Evolutionary conservation across 2,797 vertebrate species (phyloP), one percentile per base, ranked within the genome.

Genomic region (Gobionotothen gibberifrons): DNA sequence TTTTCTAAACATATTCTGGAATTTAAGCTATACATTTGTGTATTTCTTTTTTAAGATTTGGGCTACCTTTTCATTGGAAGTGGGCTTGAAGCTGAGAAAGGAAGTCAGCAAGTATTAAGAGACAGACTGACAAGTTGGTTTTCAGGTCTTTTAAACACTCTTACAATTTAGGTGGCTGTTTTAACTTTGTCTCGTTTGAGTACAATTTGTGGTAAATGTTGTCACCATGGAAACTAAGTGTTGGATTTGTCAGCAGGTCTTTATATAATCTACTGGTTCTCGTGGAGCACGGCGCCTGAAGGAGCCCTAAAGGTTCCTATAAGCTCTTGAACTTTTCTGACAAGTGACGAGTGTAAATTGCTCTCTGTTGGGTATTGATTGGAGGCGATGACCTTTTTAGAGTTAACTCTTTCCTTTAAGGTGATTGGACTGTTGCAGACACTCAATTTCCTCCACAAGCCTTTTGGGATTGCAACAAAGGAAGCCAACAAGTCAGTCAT

Each of bases 281-380:
- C 21, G 46, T 0, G 1, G 54, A 19, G 12, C 60, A 5, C 39
- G 22, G 17, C 39, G n/a, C 32, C 26, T 26, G 16, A 47, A 36
- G 49, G 12, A 76, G n/a, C 52, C 69, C 26, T 15, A 0, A 39
- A 57, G 53, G 36, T 47, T 72, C 54, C 72, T 0, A 36, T 36
- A 21, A 71, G 62, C 55, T 44, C 59, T 14, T 49, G 21, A 39
- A 44, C 59, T 51, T 63, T 39, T 29, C 17, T 8, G 9, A 56
- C 14, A 32, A 58, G 40, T 59, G 70, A 32, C 55, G 39, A 26
- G 39, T 68, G 64, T 55, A 76, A 66, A 85, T 84, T 65, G 58
- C 79, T 54, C 79, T 71, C 83, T 46, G 63, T 48, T 60, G 75
- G 26, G 11, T 53, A 79, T 76, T 66, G 85, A 87, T 87, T 59